Evolutionary conservation across 2,888 invertebrate genomes (phyloP), one percentile per base, ranked within the genome.

Genomic region (Byasa hedistus): DNA sequence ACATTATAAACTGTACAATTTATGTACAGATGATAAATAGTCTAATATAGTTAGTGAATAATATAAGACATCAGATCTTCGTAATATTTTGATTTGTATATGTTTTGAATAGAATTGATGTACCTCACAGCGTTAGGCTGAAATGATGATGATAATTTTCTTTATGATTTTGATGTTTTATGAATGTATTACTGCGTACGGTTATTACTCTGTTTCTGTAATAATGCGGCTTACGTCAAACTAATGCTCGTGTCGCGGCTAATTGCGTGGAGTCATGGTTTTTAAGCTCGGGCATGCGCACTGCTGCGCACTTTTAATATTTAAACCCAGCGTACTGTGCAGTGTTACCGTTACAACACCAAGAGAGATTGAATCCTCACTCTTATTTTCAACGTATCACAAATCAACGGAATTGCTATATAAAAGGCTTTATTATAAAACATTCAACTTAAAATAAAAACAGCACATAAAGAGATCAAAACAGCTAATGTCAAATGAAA

Each of bases 301-400:
- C 39, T 75, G 75, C 76, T 74, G 76, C 77, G 78, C 73, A 76
- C 81, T 82, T 83, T 83, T 85, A 83, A 85, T 86, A 83, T 85
- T 83, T 80, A 81, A 79, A 84, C 79, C 83, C 84, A 80, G 76
- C 79, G 82, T 86, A 80, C 79, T 83, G 84, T 83, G 75, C 72
- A 78, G 72, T 76, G 76, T 76, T 84, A 87, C 89, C 85, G 88
- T 89, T 88, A 85, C 75, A 75, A 71, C 68, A 70, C 72, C 74
- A 76, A 75, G 73, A 76, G 79, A 83, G 79, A 88, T 87, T 85
- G 81, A 81, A 86, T 85, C 82, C 83, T 84, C 84, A 89, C 89
- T 89, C 86, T 89, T 89, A 83, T 82, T 90, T 90, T 89, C 86
- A 75, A 74, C 82, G 81, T 87, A 82, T 73, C 71, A 61, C 61